These are phyloP conservation scores for Ectemnius cavifrons DNA, from an alignment of 2,888 invertebrate species.

Conservation along the genomic window DNA sequence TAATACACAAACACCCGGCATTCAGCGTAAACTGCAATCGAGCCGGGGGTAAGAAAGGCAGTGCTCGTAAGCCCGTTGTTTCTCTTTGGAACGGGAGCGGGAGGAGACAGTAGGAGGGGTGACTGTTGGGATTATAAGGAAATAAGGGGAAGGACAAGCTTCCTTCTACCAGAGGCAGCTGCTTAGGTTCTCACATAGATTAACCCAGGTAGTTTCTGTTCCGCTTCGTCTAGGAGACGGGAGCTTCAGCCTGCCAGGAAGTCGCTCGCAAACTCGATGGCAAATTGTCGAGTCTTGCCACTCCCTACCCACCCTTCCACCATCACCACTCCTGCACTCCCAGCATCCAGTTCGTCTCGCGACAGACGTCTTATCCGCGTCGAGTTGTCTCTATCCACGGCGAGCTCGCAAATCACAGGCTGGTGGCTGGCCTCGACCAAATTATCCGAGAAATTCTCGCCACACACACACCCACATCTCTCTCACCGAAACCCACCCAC, in stretches of 20 bases:
- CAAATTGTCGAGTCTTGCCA: slow-evolving; percentile 63
- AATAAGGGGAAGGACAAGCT: slow-evolving; percentile 60
- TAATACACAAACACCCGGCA: slow-evolving; percentile 55
- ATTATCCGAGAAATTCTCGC: slow-evolving; percentile 63
- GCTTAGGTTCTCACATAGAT: slow-evolving; percentile 71
- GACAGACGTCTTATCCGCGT: slow-evolving; percentile 50
- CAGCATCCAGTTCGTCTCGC: slow-evolving; percentile 21
- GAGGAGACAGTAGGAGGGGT: too few species aligned
- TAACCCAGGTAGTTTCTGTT: slow-evolving; percentile 68
- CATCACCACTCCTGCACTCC: slow-evolving; percentile 13
- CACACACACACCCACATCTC: slow-evolving; percentile 34
- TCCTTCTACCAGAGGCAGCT: slow-evolving; percentile 66
- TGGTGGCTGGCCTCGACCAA: slow-evolving; percentile 53
- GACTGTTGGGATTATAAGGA: slow-evolving; percentile 33
- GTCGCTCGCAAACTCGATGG: slow-evolving; percentile 66
- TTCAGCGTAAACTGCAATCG: slow-evolving; percentile 54
- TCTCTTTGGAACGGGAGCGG: slow-evolving; percentile 36
- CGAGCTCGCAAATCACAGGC: slow-evolving; percentile 67
- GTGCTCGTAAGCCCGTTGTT: slow-evolving; percentile 47
- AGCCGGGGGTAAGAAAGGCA: slow-evolving; percentile 51
- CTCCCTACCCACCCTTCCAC: slow-evolving; percentile 22
- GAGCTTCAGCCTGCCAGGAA: slow-evolving; percentile 64
- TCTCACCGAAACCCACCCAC: background rate
- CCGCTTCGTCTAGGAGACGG: slow-evolving; percentile 59
- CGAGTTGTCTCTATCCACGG: slow-evolving; percentile 58